Percentiles rank a stretch among this genome's conserved stretches.
These are phyloP conservation scores for Sipunculus nudus DNA, from an alignment of 2,888 invertebrate genomes.

Conservation along the genomic window DNA sequence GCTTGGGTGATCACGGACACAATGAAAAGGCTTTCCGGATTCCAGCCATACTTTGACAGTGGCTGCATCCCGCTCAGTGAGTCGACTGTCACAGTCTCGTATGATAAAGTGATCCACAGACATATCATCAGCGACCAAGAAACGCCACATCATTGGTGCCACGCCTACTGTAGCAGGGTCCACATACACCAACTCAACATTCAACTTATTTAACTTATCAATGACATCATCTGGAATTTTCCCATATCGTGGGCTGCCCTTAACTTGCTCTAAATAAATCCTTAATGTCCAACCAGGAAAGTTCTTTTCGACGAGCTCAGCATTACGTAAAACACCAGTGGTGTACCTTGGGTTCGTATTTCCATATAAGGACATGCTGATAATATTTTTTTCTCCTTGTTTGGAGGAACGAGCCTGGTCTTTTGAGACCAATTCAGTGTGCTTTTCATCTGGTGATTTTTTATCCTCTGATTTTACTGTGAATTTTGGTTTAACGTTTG, in stretches of 20 bases:
- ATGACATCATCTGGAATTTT: not conserved
- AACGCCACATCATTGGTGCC: conserved; percentile 20
- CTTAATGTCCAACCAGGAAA: conserved; percentile 43
- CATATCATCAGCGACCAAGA: conserved; percentile 12
- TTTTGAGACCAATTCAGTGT: too few relatives aligned
- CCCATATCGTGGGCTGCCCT: too few relatives aligned
- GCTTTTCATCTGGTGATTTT: too few relatives aligned
- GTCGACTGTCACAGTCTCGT: conserved; percentile 12
- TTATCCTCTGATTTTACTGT: too few relatives aligned
- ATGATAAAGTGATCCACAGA: conserved; percentile 11
- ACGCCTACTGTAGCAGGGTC: not conserved
- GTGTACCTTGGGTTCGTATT: conserved; percentile 24
- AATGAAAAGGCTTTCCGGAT: conserved; percentile 17
- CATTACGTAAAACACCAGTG: conserved; percentile 35
- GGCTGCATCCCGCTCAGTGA: conserved; percentile 12
- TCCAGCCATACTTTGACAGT: conserved; percentile 14
- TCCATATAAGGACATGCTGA: conserved; percentile 36
- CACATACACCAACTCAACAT: not conserved
- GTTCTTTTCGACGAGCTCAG: conserved; percentile 26
- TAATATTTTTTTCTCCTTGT: conserved; percentile 23
- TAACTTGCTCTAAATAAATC: conserved; percentile 37
- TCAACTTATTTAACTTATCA: not conserved
- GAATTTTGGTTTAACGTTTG: too few relatives aligned
- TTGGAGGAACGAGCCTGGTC: too few relatives aligned
- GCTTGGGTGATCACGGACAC: conserved; percentile 21